Percentiles rank a stretch among this genome's conserved stretches.
Conservation (phyloP, 1,140 invertebrate genomes). For the Papilio glaucus region DNA sequence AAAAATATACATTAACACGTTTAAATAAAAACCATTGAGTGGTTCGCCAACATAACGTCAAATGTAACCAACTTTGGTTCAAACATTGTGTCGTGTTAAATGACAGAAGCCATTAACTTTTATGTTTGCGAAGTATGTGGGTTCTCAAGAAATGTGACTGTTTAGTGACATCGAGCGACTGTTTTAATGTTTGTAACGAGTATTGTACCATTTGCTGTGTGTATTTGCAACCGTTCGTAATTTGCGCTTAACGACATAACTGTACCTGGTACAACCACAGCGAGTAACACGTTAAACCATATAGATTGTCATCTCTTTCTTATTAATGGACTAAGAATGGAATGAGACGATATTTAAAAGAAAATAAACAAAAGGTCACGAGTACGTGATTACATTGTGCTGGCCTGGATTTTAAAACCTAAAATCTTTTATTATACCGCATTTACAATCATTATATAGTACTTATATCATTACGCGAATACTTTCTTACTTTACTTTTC, state of each 20-base stretch:
- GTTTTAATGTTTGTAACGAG: conserved; percentile 10
- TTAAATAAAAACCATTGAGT: not conserved
- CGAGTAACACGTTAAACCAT: not conserved
- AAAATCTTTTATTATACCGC: not conserved
- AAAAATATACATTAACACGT: not conserved
- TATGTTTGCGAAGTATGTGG: conserved; percentile 20
- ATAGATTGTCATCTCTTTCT: conserved; percentile 1
- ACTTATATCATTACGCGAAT: not conserved
- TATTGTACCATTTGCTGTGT: not conserved
- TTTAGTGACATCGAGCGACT: conserved; percentile 14
- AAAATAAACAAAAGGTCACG: not conserved
- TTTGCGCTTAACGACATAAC: conserved; percentile 19
- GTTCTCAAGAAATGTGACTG: conserved; percentile 13
- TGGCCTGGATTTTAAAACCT: not conserved
- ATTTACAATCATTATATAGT: not conserved
- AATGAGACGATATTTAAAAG: not conserved
- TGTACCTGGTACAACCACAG: not conserved
- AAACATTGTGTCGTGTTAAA: conserved; percentile 16
- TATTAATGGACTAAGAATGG: not conserved
- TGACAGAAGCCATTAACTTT: conserved; percentile 32
- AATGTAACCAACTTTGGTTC: conserved; percentile 15
- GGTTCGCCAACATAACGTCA: not conserved
- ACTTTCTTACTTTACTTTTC: too few species aligned
- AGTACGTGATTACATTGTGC: not conserved
- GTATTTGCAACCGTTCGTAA: conserved; percentile 12